These are phyloP conservation scores for Uloborus diversus DNA, from an alignment of 1,140 invertebrate species.

Conservation along the genomic window DNA sequence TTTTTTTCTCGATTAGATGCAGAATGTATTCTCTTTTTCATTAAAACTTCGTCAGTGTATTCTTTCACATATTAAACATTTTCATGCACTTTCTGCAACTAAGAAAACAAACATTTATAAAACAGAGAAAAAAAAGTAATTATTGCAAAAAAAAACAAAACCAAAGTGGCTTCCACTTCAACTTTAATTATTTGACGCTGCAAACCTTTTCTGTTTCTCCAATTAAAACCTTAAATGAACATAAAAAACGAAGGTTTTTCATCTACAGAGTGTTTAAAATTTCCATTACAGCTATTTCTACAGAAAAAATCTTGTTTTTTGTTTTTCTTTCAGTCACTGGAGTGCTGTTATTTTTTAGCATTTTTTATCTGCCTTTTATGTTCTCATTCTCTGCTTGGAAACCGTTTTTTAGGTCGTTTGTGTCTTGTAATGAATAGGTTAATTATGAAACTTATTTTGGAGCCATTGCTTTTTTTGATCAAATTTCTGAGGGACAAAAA, in stretches of 20 bases:
- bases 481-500: constrained; percentile 1
- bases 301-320: not conserved
- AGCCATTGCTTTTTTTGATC: constrained; percentile 32
- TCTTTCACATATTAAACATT: no score
- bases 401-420: not conserved
- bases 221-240: constrained; percentile 11
- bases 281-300: constrained; percentile 38
- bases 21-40: no score
- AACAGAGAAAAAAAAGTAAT: not conserved
- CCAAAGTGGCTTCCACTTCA: constrained; percentile 22
- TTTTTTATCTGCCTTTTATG: constrained; percentile 5
- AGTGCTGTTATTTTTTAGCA: not conserved
- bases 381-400: not conserved
- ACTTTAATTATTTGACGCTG: constrained; percentile 30
- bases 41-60: no score
- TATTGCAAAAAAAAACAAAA: not conserved
- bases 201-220: constrained; percentile 24
- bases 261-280: constrained; percentile 33
- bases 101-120: no score
- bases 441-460: constrained; percentile 29
- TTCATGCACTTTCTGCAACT: no score
- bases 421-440: constrained; percentile 34
- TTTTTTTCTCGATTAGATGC: no score
- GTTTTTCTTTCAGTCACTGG: not conserved
- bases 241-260: constrained; percentile 4